These are phyloP conservation scores for Ptychochromis oligacanthus DNA, from an alignment of 2,113 vertebrate species.

Conservation along the genomic window DNA sequence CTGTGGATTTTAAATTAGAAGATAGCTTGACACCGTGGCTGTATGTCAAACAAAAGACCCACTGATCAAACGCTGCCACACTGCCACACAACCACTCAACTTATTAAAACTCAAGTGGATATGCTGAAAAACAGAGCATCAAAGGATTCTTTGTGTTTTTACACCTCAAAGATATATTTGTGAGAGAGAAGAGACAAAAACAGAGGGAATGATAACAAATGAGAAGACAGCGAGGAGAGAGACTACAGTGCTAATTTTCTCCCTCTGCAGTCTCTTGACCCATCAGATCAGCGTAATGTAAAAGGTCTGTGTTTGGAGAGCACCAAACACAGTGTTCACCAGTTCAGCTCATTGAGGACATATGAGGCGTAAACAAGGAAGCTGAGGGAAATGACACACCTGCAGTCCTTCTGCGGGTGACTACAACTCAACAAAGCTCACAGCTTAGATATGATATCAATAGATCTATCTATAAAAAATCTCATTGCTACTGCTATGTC, in stretches of 20 bases:
- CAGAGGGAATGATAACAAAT: not conserved
- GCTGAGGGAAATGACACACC: slow-evolving; percentile 9
- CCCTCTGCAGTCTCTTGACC: slow-evolving; percentile 10
- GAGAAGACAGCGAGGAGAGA: not conserved
- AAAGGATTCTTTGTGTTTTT: not conserved
- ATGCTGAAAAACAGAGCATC: not conserved
- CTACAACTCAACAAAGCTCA: not conserved
- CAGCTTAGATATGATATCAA: not conserved
- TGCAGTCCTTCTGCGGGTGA: slow-evolving; percentile 18
- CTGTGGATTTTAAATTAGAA: not conserved
- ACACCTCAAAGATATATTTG: not conserved
- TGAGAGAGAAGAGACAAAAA: not conserved
- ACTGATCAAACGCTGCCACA: slow-evolving; percentile 3
- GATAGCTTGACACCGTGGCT: not conserved
- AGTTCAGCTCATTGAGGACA: slow-evolving; percentile 17
- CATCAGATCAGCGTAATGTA: not conserved
- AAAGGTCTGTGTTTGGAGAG: slow-evolving; percentile 32
- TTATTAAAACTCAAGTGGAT: not conserved
- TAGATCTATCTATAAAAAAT: not conserved
- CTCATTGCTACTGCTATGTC: not conserved
- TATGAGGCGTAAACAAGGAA: slow-evolving; percentile 5
- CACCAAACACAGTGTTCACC: slow-evolving; percentile 2
- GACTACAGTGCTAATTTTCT: not conserved
- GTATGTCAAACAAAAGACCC: not conserved
- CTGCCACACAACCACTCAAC: not conserved